Conservation (phyloP, 2,113 vertebrate species). For the Uria aalge region DNA sequence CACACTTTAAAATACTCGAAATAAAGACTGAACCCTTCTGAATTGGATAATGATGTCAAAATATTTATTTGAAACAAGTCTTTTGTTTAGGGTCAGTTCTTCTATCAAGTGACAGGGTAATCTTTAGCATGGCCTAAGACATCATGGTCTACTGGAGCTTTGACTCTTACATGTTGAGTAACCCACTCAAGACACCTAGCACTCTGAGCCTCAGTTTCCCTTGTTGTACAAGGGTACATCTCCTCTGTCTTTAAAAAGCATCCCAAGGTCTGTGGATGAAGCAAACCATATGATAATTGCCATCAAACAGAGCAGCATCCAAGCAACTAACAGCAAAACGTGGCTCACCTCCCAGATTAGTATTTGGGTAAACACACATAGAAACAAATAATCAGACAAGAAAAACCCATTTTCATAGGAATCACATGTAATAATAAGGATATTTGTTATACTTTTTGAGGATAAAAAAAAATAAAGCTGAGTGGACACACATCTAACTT, state of each 20-base stretch:
- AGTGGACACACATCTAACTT: conserved; percentile 26
- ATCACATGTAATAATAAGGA: not conserved
- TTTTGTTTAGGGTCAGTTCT: not conserved
- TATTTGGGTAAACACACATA: not conserved
- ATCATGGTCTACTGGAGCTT: not conserved
- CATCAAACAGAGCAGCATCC: conserved; percentile 19
- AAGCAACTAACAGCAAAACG: not conserved
- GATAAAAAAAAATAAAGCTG: not conserved
- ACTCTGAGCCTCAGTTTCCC: not conserved
- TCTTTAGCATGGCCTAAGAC: not conserved
- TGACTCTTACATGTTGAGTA: not conserved
- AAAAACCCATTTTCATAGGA: not conserved
- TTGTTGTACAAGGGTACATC: not conserved
- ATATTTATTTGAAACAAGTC: not conserved
- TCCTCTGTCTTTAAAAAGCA: not conserved
- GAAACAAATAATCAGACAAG: not conserved
- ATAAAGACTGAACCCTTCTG: not conserved
- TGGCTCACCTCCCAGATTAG: conserved; percentile 29
- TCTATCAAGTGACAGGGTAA: not conserved
- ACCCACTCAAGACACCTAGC: not conserved
- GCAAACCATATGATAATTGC: not conserved
- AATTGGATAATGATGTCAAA: not conserved
- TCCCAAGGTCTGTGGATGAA: not conserved
- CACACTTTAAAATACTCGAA: not conserved
- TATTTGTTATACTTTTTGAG: not conserved